These are phyloP conservation scores for Spicauda simplicius DNA, from an alignment of 2,888 invertebrate genomes.

Conservation along the genomic window DNA sequence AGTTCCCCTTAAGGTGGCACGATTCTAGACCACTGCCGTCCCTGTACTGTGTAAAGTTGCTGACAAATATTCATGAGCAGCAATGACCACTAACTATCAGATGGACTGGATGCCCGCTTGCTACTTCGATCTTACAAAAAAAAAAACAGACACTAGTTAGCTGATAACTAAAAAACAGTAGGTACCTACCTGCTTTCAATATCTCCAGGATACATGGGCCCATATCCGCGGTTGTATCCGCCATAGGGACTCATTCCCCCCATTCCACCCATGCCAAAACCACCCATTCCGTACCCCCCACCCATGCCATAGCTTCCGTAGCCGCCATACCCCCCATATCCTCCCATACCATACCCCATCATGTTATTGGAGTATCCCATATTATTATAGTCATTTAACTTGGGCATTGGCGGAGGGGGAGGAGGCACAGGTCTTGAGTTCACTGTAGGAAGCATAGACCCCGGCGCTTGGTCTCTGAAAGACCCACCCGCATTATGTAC, in stretches of 20 bases:
- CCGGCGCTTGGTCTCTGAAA: slow-evolving; percentile 61
- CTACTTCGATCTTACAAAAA: too few relatives aligned
- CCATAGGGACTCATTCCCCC: slow-evolving; percentile 65
- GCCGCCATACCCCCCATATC: slow-evolving; percentile 51
- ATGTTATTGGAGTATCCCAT: slow-evolving; percentile 59
- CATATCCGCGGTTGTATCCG: slow-evolving; percentile 68
- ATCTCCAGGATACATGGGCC: slow-evolving; percentile 80
- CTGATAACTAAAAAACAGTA: too few relatives aligned
- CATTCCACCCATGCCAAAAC: slow-evolving; percentile 50
- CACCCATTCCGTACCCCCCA: slow-evolving; percentile 55
- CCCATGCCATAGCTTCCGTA: slow-evolving; percentile 53
- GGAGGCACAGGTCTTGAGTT: slow-evolving; percentile 66
- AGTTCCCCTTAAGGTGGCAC: too few relatives aligned
- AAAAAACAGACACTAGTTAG: too few relatives aligned
- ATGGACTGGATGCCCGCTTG: too few relatives aligned
- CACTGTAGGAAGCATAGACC: slow-evolving; percentile 50
- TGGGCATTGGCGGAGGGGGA: slow-evolving; percentile 49
- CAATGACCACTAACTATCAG: too few relatives aligned
- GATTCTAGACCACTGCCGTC: too few relatives aligned
- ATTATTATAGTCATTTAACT: slow-evolving; percentile 43
- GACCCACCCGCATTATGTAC: slow-evolving; percentile 48
- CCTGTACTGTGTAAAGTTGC: too few relatives aligned
- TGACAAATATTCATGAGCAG: too few relatives aligned
- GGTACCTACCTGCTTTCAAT: slow-evolving; percentile 85
- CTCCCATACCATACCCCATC: slow-evolving; percentile 55